Evolutionary conservation across 2,113 vertebrate species (phyloP).

Genomic region (Myrmophylax atrothorax): DNA sequence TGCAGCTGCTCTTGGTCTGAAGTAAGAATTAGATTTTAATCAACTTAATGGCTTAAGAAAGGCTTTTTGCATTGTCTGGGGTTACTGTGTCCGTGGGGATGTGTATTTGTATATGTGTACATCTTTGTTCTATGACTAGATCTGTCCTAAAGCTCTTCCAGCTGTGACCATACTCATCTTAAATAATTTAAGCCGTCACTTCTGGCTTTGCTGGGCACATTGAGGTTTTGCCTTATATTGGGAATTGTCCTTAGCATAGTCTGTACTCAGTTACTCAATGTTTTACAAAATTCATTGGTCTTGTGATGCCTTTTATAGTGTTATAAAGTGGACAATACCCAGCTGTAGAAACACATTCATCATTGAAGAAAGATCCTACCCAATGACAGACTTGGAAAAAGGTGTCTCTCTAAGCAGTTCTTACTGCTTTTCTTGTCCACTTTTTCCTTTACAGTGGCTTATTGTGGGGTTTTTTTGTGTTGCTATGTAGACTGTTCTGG

Average conservation of each 20-base stretch:
- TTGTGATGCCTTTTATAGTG: background rate
- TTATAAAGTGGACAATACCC: background rate
- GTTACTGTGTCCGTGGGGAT: background rate
- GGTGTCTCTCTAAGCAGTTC: background rate
- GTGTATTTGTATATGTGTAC: background rate
- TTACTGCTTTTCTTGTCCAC: background rate
- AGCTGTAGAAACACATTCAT: background rate
- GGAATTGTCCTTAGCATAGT: background rate
- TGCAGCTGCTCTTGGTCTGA: constrained; percentile 9
- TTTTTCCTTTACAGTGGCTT: background rate
- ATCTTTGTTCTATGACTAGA: background rate
- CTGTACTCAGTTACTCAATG: background rate
- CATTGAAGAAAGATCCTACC: background rate
- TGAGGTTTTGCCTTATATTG: background rate
- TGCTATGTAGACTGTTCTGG: background rate
- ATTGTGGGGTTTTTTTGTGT: background rate
- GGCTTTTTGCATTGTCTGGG: background rate
- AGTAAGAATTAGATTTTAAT: constrained; percentile 14
- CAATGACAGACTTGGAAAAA: background rate
- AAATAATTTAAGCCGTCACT: background rate
- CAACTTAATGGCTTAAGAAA: background rate
- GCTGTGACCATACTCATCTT: background rate
- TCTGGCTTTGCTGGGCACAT: background rate
- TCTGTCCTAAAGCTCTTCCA: background rate
- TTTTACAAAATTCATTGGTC: background rate